Base-by-base conservation (phyloP, 2,888 invertebrate species). In the Busseola fusca region DNA sequence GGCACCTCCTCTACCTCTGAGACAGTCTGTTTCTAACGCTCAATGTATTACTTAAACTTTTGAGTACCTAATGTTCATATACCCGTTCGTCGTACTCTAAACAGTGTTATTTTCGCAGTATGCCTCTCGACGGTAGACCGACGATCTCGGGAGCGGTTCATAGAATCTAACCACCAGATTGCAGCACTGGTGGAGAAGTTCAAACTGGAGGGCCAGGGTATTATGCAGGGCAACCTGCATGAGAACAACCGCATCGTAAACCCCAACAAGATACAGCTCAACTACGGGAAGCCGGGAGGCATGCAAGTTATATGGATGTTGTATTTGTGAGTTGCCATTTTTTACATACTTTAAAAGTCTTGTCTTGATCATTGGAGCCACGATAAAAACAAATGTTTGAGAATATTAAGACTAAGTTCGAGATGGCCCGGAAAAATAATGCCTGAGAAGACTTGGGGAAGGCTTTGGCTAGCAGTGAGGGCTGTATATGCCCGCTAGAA, bases 91-190 rank as follows among this genome's bases (percentile, higher is more conserved):
- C 37, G 37, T 10, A 37, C 0, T 37, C 37, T 37, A 40, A 10
- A 10, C 12, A 12, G 0, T 40, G 3, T 40, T 40, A 14, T 14
- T 40, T 68, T 18, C 59, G 0, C 89, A 96, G 96, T 97, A 68
- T 97, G 97, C 83, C 90, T 97, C 25, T 96, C 97, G 70, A 97
- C 97, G 2, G 97, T 97, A 27, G 97, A 97, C 90, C 90, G 97
- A 42, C 91, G 96, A 82, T 98, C 99, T 0, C 96, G 99, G 21
- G 99, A 99, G 89, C 96, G 99, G 37, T 99, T 99, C 89, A 96
- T 98, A 58, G 98, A 99, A 89, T 99, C 99, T 1, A 98, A 98
- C 89, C 98, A 98, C 85, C 99, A 99, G 93, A 99, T 99, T 83
- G 97, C 98, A 5, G 98, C 98, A 0, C 93, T 99, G 25, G 98